Base-by-base conservation (phyloP, 2,113 vertebrate species). In the Neopipo cinnamomea region DNA sequence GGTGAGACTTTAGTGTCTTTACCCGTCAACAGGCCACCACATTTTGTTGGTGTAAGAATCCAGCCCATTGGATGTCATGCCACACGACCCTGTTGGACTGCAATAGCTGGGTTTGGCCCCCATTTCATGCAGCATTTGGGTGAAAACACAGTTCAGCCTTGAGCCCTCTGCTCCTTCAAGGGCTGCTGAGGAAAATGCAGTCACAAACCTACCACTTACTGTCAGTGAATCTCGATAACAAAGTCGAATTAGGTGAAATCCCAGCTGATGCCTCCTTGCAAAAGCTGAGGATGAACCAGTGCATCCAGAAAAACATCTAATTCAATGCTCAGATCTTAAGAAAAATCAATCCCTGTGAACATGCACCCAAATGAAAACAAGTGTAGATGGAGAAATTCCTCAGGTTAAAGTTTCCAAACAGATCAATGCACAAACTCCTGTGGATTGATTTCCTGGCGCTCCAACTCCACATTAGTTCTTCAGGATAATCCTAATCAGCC, bases 351-450 rank as follows among this genome's bases (percentile, higher is more conserved):
- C 63, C 21, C 67, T 62, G 44, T 66, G 81, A 97, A 86, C 95
- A 87, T 9, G n/a, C 46, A 73, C 15, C n/a, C 73, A 93, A 93
- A 78, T 80, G 62, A 93, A 95, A 97, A 95, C 78, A 88, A 75
- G 59, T 18, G 42, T 66, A 94, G 49, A 77, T 53, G 52, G 46
- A 88, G 83, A 97, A 91, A 42, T 72, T 94, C 83, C 72, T 95
- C 71, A 59, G 87, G 75, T 96, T 95, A 95, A 93, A 46, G 61
- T 81, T 94, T 86, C 91, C 59, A 97, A 96, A 88, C 86, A 95
- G 88, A 96, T 96, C 93, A 89, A 94, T 96, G 53, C 47, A 68
- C 72, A 85, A 86, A 88, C 44, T 68, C 68, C 55, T n/a, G 53
- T 4, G 19, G 77, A 94, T 27, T 88, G 85, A 93, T 96, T 96